Evolutionary conservation across 2,113 vertebrate genomes (phyloP).

Genomic region (Hypomesus transpacificus): DNA sequence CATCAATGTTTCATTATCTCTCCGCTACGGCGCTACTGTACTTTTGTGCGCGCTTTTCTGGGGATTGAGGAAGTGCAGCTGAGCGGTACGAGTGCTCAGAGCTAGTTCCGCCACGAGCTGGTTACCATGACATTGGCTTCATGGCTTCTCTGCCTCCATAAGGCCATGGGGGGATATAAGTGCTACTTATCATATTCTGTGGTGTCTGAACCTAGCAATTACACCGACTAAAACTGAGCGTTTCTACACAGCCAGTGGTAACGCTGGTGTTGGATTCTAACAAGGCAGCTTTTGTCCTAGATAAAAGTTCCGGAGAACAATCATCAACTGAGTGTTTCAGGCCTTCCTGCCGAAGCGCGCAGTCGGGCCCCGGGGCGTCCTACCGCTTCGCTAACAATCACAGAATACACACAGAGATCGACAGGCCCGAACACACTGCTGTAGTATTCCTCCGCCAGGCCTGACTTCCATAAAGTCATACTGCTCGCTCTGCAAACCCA

Average conservation of each 20-base stretch:
- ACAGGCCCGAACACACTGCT: neutral
- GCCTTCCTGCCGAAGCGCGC: neutral
- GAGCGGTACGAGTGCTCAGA: too few relatives aligned
- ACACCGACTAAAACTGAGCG: neutral
- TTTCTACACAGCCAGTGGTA: neutral
- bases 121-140: slow-evolving; percentile 50
- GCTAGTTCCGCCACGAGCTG: too few relatives aligned
- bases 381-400: slow-evolving; percentile 1
- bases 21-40: too few relatives aligned
- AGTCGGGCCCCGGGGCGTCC: neutral
- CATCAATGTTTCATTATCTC: neutral
- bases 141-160: slow-evolving; percentile 22
- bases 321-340: neutral
- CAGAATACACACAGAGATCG: neutral
- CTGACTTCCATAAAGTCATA: neutral
- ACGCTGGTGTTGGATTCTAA: neutral
- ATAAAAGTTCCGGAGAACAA: neutral
- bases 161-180: neutral
- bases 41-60: too few relatives aligned
- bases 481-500: too few relatives aligned
- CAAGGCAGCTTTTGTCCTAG: neutral
- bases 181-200: slow-evolving; percentile 5
- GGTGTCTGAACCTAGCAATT: slow-evolving; percentile 5
- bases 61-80: too few relatives aligned
- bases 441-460: neutral